Base-by-base conservation (phyloP, 2,797 vertebrate species). In the Falco columbarius region DNA sequence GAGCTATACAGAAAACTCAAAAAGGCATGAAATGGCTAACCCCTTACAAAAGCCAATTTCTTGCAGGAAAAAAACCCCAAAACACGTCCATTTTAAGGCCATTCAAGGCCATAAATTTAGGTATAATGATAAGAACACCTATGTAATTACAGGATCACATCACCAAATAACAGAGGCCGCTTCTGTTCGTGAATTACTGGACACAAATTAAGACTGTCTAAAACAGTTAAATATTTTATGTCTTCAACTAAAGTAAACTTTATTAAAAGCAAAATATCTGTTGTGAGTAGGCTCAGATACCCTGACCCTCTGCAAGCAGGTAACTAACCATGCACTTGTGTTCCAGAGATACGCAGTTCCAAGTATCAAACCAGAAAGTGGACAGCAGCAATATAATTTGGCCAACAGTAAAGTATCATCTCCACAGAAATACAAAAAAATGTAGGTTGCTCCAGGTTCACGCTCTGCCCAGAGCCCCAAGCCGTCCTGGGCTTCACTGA, bases 271-370 rank as follows among this genome's bases (percentile, higher is more conserved):
- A 77, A 66, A 76, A 3, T 3, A 19, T 7, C 7, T 2, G 2
- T 3, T 14, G 18, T 5, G 26, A 85, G 51, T 1, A 8, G 36
- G n/a, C 27, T 4, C 1, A 24, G 51, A n/a, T 7, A 67, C 3
- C 7, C 10, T 16, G 73, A 54, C 26, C 58, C 14, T 19, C 34
- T 58, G 29, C 46, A 66, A 70, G 49, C 32, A 80, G 55, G 22
- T 24, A 79, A 44, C 27, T 54, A 68, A 44, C 13, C 0, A 1
- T 2, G 10, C 7, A 7, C 7, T 70, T 47, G 12, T 0, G 0
- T 51, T 82, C 65, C 47, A 71, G 55, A 59, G 40, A 54, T 5
- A 13, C 0, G 0, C 14, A 18, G 19, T 38, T 90, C 38, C 16
- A 38, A 26, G 40, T 3, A 26, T 3, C 29, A 61, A 81, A 16